Percentiles rank a stretch among this genome's conserved stretches.
These are phyloP conservation scores for Passerculus sandwichensis DNA, from an alignment of 2,797 vertebrate species.

Conservation along the genomic window DNA sequence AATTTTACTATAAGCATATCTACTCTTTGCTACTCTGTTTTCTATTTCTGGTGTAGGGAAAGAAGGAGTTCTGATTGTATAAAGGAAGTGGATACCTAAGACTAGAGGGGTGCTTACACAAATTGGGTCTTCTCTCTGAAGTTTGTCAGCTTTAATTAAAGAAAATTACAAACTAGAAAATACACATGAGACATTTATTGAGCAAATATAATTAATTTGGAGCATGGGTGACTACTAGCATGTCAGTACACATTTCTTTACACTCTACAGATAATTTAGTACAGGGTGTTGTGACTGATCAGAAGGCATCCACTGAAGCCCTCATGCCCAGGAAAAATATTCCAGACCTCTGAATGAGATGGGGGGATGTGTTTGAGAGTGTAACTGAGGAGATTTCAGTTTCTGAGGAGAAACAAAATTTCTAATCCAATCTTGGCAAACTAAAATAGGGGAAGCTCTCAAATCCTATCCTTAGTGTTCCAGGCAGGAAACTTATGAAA, in stretches of 20 bases:
- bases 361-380: background rate
- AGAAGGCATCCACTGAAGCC: background rate
- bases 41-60: background rate
- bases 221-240: background rate
- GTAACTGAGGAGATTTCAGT: background rate
- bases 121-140: background rate
- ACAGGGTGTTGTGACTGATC: background rate
- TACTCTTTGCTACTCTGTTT: background rate
- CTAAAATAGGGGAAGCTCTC: background rate
- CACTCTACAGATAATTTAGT: background rate
- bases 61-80: background rate
- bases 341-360: background rate
- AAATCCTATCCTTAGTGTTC: background rate
- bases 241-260: background rate
- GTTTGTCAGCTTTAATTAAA: conserved; percentile 2
- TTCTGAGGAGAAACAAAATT: background rate
- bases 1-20: background rate
- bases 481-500: background rate
- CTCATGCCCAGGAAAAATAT: background rate
- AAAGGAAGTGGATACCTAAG: background rate
- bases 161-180: background rate
- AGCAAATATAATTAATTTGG: background rate
- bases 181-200: background rate
- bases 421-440: background rate
- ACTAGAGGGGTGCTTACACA: background rate